Percentiles rank a stretch among this genome's conserved stretches.
These are phyloP conservation scores for Raja brachyura DNA, from an alignment of 2,113 vertebrate genomes.

Conservation along the genomic window DNA sequence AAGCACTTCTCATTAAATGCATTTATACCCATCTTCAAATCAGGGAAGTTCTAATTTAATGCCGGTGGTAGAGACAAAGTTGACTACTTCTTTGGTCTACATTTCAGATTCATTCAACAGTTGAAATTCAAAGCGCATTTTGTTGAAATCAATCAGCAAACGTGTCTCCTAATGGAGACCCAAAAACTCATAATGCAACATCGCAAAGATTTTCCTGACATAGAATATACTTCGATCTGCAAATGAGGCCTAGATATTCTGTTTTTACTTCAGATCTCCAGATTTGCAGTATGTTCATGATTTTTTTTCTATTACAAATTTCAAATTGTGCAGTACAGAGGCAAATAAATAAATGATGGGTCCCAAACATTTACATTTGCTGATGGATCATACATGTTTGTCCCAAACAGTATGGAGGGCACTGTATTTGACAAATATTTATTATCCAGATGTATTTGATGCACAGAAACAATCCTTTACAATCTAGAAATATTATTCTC, in stretches of 20 bases:
- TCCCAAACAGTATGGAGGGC: no score
- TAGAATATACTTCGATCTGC: no score
- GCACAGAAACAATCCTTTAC: not conserved
- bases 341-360: no score
- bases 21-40: not conserved
- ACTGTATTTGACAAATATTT: no score
- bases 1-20: not conserved
- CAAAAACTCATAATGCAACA: not conserved
- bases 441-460: not conserved
- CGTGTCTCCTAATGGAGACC: not conserved
- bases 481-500: not conserved
- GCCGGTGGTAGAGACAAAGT: not conserved
- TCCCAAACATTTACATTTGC: no score
- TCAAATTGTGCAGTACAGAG: no score
- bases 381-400: no score
- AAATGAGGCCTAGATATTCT: no score
- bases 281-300: no score
- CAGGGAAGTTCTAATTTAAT: not conserved
- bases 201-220: no score
- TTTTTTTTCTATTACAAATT: no score
- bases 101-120: not conserved
- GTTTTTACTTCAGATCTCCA: no score
- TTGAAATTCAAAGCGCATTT: not conserved
- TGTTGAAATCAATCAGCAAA: not conserved
- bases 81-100: not conserved